phyloP scores from a whole-genome alignment of 2,113 vertebrate species.

The Paratilapia polleni region DNA sequence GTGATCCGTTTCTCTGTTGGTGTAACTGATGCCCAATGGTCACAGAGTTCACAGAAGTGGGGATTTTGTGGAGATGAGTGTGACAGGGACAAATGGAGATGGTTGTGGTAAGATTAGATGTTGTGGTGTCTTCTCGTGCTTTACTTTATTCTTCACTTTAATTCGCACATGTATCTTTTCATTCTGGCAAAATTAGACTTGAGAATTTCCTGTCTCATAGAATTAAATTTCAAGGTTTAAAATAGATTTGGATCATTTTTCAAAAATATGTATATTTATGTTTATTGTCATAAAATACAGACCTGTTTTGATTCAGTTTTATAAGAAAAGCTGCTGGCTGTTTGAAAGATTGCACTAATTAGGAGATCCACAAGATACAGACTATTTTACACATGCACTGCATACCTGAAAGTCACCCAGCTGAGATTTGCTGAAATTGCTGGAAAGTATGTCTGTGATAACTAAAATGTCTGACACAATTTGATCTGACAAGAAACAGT shows the following conservation, averaged over 20 bases:
- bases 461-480: background rate
- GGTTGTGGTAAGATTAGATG: background rate
- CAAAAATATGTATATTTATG: background rate
- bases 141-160: background rate
- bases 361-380: background rate
- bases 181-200: no score
- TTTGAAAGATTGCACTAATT: background rate
- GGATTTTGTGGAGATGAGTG: slow-evolving; percentile 1
- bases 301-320: background rate
- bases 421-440: background rate
- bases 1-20: slow-evolving; percentile 23
- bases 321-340: background rate
- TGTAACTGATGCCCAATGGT: background rate
- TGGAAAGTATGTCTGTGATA: background rate
- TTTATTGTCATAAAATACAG: background rate
- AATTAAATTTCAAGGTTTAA: background rate
- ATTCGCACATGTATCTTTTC: background rate
- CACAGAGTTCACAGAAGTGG: background rate
- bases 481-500: background rate
- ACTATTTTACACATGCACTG: background rate
- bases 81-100: background rate
- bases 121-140: background rate
- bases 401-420: background rate
- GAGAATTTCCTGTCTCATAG: background rate
- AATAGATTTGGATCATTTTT: background rate